These are phyloP conservation scores for Odontocerum albicorne DNA, from an alignment of 2,888 invertebrate genomes.

Conservation along the genomic window DNA sequence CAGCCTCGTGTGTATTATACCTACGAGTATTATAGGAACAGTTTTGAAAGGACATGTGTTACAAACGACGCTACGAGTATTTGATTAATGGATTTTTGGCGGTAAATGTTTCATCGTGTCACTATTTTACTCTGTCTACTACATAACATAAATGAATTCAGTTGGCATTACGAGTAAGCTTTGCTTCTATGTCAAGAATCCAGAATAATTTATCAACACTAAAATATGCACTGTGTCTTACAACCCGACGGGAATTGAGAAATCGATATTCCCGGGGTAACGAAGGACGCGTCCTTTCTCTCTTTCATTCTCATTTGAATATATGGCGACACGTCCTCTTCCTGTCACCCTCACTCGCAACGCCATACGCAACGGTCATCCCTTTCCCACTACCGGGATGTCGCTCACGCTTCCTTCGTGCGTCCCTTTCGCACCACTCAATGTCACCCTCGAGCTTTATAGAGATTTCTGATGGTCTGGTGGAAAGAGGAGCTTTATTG, in stretches of 20 bases:
- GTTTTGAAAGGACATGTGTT: too few species aligned
- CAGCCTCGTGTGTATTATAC: too few species aligned
- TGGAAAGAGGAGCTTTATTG: too few species aligned
- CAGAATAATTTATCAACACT: neutral
- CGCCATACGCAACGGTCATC: constrained; percentile 5
- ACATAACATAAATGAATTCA: too few species aligned
- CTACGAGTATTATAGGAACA: too few species aligned
- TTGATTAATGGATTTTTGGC: too few species aligned
- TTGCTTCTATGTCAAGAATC: too few species aligned
- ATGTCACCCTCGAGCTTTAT: constrained; percentile 2
- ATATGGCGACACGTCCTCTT: constrained; percentile 1
- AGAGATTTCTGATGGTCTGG: too few species aligned
- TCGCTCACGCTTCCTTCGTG: constrained; percentile 1
- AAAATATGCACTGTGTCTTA: constrained; percentile 9
- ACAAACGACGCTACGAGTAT: too few species aligned
- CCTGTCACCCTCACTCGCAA: constrained; percentile 2
- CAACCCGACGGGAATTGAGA: constrained; percentile 1
- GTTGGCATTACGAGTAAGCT: too few species aligned
- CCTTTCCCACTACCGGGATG: neutral
- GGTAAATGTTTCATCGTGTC: too few species aligned
- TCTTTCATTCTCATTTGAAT: neutral
- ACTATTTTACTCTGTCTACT: too few species aligned
- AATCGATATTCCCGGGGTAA: constrained; percentile 19
- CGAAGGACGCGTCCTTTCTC: constrained; percentile 12
- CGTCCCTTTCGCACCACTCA: constrained; percentile 7